These are phyloP conservation scores for Genyomyrus donnyi DNA, from an alignment of 2,113 vertebrate genomes.

Conservation along the genomic window DNA sequence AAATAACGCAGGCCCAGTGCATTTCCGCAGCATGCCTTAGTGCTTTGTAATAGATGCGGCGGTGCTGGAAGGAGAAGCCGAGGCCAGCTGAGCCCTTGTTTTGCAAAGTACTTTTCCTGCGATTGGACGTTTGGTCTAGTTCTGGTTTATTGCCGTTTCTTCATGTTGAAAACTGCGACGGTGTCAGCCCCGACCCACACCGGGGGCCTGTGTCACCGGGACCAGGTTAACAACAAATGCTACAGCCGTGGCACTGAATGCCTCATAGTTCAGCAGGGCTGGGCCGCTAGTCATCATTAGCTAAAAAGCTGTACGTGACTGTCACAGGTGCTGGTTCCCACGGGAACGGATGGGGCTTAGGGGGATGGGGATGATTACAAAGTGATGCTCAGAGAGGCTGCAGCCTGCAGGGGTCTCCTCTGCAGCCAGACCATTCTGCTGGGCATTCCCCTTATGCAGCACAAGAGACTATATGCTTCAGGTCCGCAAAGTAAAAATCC, in stretches of 20 bases:
- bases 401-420: not conserved
- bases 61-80: not conserved
- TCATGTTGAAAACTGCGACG: not conserved
- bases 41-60: not conserved
- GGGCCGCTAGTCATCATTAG: not conserved
- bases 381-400: not conserved
- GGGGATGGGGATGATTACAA: not conserved
- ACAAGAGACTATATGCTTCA: not conserved
- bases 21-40: not conserved
- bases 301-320: not conserved
- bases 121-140: not conserved
- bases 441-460: not conserved
- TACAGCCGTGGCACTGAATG: not conserved
- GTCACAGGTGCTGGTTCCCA: conserved; percentile 16
- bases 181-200: not conserved
- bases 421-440: not conserved
- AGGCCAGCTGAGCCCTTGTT: not conserved
- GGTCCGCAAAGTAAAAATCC: not conserved
- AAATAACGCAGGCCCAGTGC: not conserved
- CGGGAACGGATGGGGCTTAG: not conserved
- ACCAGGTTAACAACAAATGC: not conserved
- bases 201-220: not conserved
- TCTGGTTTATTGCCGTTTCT: not conserved
- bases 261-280: not conserved
- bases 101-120: not conserved